These are phyloP conservation scores for Paguma larvata DNA, from an alignment of 2,797 vertebrate genomes.

Conservation along the genomic window DNA sequence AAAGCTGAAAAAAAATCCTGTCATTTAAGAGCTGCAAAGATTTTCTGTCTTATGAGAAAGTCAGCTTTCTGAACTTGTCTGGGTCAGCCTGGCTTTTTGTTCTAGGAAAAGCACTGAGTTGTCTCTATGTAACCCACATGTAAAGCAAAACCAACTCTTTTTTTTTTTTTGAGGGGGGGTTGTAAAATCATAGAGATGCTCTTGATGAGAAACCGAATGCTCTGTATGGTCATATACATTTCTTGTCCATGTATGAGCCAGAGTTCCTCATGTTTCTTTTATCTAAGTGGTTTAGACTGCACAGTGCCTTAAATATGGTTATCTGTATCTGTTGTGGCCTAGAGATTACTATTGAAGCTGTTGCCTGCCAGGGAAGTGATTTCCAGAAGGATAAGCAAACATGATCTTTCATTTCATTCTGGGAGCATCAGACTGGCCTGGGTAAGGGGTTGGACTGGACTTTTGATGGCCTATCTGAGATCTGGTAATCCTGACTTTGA, in stretches of 20 bases:
- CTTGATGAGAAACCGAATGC: neutral
- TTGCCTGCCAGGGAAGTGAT: neutral
- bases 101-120: neutral
- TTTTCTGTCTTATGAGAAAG: conserved; percentile 45
- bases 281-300: neutral
- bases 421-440: neutral
- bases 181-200: neutral
- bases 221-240: neutral
- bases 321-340: neutral
- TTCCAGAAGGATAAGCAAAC: neutral
- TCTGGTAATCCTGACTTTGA: neutral
- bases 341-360: neutral
- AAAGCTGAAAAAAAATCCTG: neutral
- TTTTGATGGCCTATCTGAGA: neutral
- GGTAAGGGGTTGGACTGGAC: neutral
- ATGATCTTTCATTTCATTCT: neutral
- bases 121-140: neutral
- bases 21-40: conserved; percentile 45
- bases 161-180: neutral
- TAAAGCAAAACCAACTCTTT: conserved; percentile 17
- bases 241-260: neutral
- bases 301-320: neutral
- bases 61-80: conserved; percentile 16
- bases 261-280: neutral
- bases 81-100: neutral